Percentiles rank a stretch among this genome's conserved stretches.
Evolutionary conservation across 2,797 vertebrate species (phyloP).

Genomic region (Labroides dimidiatus): DNA sequence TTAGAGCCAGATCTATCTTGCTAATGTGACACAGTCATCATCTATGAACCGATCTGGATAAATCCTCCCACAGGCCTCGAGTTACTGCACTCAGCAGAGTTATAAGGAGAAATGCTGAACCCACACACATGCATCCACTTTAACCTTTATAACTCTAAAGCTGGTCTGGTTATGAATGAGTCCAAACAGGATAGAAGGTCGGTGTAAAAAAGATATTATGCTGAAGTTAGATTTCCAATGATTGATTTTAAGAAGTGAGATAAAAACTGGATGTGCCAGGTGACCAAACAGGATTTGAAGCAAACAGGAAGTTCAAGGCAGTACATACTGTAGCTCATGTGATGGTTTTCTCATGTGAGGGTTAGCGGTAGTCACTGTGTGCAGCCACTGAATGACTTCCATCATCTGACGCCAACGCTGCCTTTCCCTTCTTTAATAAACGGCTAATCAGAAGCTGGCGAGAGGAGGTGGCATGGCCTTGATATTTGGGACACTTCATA

Average conservation of each 20-base stretch:
- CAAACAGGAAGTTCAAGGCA: slow-evolving; percentile 52
- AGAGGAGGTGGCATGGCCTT: neutral
- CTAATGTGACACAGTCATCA: slow-evolving; percentile 67
- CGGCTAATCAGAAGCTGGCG: slow-evolving; percentile 17
- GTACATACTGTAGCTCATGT: slow-evolving; percentile 40
- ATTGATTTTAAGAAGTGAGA: neutral
- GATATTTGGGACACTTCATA: slow-evolving; percentile 36
- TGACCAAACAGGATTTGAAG: slow-evolving; percentile 53
- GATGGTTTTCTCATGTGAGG: slow-evolving; percentile 58
- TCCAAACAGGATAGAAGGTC: neutral
- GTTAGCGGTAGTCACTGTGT: slow-evolving; percentile 6
- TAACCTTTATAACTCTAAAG: slow-evolving; percentile 2
- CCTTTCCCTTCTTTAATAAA: slow-evolving; percentile 24
- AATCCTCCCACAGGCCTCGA: slow-evolving; percentile 53
- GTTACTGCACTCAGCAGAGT: slow-evolving; percentile 72
- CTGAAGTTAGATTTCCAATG: neutral
- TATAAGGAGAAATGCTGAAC: slow-evolving; percentile 67
- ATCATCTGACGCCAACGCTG: slow-evolving; percentile 31
- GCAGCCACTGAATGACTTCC: neutral
- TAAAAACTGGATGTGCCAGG: slow-evolving; percentile 5
- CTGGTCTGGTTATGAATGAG: neutral
- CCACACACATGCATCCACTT: slow-evolving; percentile 54
- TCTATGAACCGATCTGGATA: slow-evolving; percentile 64
- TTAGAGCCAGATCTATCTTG: slow-evolving; percentile 63
- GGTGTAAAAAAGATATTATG: neutral